Evolutionary conservation across 2,113 vertebrate genomes (phyloP).

Genomic region (Rostratula benghalensis): DNA sequence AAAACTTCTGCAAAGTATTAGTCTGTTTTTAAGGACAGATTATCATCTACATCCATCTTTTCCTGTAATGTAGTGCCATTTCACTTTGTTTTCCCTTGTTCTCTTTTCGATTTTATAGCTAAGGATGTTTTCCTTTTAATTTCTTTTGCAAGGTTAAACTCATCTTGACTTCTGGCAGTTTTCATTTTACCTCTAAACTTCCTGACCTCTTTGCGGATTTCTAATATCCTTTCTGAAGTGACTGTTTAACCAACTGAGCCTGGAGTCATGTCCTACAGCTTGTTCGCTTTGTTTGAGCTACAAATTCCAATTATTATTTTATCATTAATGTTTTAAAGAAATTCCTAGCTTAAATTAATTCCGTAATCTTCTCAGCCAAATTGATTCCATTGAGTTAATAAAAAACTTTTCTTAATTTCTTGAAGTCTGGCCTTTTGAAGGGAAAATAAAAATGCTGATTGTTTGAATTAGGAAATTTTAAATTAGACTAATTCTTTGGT

Average conservation of each 20-base stretch:
- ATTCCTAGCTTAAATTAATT: background rate
- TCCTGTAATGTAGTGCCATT: background rate
- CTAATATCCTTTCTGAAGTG: background rate
- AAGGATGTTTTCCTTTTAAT: background rate
- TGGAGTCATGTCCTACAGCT: background rate
- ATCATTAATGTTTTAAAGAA: background rate
- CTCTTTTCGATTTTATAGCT: background rate
- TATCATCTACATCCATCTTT: background rate
- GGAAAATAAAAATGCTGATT: background rate
- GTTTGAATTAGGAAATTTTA: background rate
- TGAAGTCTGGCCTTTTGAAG: background rate
- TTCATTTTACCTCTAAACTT: background rate
- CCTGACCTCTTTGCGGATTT: background rate
- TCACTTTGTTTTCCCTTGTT: background rate
- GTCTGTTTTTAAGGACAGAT: background rate
- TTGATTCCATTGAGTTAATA: background rate
- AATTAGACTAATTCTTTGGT: background rate
- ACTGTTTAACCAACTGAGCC: background rate
- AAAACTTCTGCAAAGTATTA: background rate
- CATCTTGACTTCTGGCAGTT: background rate
- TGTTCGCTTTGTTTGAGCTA: background rate
- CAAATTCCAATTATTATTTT: background rate
- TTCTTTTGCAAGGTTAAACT: background rate
- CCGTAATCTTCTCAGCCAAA: background rate
- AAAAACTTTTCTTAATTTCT: background rate